These are phyloP conservation scores for Semibalanus balanoides DNA, from an alignment of 1,140 invertebrate species.

Conservation along the genomic window DNA sequence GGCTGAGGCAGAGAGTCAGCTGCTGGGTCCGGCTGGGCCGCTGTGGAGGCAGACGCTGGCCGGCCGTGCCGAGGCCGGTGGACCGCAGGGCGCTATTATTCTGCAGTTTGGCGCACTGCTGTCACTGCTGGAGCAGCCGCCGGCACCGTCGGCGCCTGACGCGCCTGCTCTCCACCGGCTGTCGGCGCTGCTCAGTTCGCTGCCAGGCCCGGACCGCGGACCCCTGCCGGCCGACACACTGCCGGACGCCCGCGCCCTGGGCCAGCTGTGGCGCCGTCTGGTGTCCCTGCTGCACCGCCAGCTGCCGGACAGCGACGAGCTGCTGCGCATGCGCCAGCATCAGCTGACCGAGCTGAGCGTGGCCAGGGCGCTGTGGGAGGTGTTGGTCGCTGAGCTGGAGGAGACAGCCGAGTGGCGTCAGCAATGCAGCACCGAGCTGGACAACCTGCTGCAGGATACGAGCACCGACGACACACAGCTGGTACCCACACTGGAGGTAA, in stretches of 20 bases:
- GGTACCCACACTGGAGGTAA: background rate
- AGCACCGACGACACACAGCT: background rate
- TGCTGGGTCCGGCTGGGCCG: background rate
- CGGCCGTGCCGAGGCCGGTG: no score
- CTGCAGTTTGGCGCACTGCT: background rate
- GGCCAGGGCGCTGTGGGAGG: background rate
- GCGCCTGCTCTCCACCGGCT: background rate
- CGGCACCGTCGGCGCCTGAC: background rate
- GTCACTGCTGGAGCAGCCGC: background rate
- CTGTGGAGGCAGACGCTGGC: background rate
- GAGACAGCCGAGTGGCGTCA: background rate
- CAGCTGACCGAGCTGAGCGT: background rate
- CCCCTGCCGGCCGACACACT: background rate
- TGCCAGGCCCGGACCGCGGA: background rate
- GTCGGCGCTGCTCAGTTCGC: background rate
- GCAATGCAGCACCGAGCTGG: background rate
- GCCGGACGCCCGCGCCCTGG: background rate
- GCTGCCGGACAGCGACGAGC: background rate
- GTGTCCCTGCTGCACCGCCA: background rate
- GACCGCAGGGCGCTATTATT: background rate
- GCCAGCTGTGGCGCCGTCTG: background rate
- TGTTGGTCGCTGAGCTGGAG: background rate
- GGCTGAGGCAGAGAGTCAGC: background rate
- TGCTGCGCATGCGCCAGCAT: background rate
- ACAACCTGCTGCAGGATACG: background rate